These are phyloP conservation scores for Cyclina sinensis DNA, from an alignment of 1,140 invertebrate species.

Conservation along the genomic window DNA sequence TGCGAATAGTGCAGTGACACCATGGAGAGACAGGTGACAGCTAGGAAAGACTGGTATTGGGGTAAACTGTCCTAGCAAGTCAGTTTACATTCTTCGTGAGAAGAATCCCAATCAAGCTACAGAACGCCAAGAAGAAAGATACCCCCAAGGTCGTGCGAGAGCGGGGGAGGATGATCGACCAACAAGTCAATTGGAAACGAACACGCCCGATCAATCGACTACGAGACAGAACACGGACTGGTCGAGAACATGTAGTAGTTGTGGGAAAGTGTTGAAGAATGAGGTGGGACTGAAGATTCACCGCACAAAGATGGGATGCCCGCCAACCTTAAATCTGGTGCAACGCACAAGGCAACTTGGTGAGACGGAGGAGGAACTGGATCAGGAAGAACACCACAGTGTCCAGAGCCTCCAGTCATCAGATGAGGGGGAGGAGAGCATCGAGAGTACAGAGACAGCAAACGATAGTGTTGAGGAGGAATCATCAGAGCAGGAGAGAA, in stretches of 20 bases:
- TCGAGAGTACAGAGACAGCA: not conserved
- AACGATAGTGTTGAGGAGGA: not conserved
- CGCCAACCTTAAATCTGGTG: constrained; percentile 39
- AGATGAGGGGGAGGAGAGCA: no score
- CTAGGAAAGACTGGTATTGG: constrained; percentile 47
- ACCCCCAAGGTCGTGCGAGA: no score
- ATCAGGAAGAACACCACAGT: not conserved
- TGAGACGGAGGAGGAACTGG: constrained; percentile 53
- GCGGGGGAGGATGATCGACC: constrained; percentile 52
- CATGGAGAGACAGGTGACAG: constrained; percentile 51
- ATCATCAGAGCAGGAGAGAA: not conserved
- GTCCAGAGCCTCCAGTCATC: no score
- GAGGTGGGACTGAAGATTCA: no score
- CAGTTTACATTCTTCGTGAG: constrained; percentile 18
- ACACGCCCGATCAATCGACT: constrained; percentile 50
- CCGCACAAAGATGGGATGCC: no score
- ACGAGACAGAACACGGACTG: constrained; percentile 39
- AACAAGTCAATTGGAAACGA: constrained; percentile 24
- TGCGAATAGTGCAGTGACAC: constrained; percentile 57
- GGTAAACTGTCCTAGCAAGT: constrained; percentile 36
- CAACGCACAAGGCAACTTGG: no score
- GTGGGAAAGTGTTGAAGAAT: constrained; percentile 45
- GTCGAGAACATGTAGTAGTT: constrained; percentile 53
- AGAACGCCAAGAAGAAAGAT: no score
- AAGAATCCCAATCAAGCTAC: not conserved